phyloP scores from a whole-genome alignment of 2,113 vertebrate species.

The Sporophila hypoxantha region DNA sequence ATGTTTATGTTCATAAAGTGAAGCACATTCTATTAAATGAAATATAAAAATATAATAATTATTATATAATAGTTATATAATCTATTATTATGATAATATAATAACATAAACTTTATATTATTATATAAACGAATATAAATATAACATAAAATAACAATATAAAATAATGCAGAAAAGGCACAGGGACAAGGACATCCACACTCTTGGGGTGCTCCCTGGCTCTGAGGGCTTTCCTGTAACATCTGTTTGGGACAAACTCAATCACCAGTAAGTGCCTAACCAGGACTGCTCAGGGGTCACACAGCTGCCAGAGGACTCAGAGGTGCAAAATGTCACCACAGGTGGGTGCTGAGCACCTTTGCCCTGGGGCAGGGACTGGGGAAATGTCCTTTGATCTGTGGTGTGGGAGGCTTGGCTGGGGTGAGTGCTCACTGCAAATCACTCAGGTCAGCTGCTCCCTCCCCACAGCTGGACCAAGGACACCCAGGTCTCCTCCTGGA shows the following conservation, averaged over 20 bases:
- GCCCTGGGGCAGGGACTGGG: background rate
- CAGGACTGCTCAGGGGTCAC: background rate
- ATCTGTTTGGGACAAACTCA: background rate
- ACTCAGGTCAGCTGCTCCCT: background rate
- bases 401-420: background rate
- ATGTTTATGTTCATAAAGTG: background rate
- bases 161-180: background rate
- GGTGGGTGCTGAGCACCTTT: background rate
- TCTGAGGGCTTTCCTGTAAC: background rate
- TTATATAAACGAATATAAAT: background rate
- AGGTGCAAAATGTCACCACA: background rate
- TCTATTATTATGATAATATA: no score
- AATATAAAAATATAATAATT: background rate
- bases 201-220: no score
- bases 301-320: background rate
- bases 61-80: no score
- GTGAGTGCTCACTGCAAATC: background rate
- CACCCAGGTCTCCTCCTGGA: background rate
- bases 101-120: background rate
- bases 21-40: background rate
- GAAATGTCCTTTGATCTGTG: background rate
- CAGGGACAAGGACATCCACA: background rate
- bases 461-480: background rate
- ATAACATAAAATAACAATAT: background rate
- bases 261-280: background rate